Evolutionary conservation across 2,888 invertebrate species (phyloP).

Genomic region (Eretmocerus hayati): DNA sequence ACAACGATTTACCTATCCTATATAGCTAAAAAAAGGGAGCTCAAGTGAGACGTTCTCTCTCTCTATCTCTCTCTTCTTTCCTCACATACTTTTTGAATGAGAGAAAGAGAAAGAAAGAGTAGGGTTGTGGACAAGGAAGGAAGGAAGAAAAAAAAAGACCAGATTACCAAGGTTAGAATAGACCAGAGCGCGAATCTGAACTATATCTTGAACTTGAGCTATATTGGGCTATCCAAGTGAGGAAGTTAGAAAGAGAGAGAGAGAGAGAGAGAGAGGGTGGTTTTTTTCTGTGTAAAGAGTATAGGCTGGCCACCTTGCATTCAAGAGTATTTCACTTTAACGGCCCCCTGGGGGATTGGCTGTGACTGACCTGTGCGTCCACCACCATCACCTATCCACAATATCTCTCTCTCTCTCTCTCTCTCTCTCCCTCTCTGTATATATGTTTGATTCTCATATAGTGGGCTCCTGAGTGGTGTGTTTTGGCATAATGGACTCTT

Average conservation of each 20-base stretch:
- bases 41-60: too few relatives aligned
- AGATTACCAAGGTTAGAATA: conserved; percentile 18
- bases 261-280: conserved; percentile 6
- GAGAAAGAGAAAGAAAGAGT: conserved; percentile 17
- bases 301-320: conserved; percentile 46
- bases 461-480: too few relatives aligned
- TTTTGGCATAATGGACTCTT: conserved; percentile 46
- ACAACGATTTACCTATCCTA: conserved; percentile 47
- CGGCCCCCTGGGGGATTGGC: conserved; percentile 46
- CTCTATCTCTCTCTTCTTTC: too few relatives aligned
- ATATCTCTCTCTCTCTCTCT: too few relatives aligned
- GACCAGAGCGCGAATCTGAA: conserved; percentile 17
- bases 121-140: too few relatives aligned
- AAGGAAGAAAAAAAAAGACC: conserved; percentile 18
- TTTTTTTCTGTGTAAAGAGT: too few relatives aligned
- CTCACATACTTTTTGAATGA: conserved; percentile 8
- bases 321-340: conserved; percentile 48
- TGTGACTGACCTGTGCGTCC: conserved; percentile 33
- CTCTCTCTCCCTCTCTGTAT: conserved; percentile 28
- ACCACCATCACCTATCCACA: background rate
- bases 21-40: conserved; percentile 27
- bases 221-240: too few relatives aligned
- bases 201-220: conserved; percentile 7
- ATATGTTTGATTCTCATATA: too few relatives aligned
- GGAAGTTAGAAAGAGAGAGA: too few relatives aligned